Base-by-base conservation (phyloP, 2,113 vertebrate genomes). In the Isurus oxyrinchus region DNA sequence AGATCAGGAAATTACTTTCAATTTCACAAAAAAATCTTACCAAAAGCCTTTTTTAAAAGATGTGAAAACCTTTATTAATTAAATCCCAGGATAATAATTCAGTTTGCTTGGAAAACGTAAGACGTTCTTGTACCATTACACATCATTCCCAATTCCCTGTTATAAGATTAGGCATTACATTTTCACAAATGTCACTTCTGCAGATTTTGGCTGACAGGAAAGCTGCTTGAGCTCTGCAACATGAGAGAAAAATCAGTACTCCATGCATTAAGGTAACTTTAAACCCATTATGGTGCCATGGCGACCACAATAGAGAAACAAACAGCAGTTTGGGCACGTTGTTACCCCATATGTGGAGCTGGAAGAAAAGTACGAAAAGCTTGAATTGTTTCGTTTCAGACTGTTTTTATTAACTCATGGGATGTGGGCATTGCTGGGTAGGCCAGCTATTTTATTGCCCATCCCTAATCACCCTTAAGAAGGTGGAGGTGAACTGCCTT, bases 131-230 rank as follows among this genome's bases (percentile, higher is more conserved):
- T 13, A 57, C 57, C 55, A 90, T 57, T 57, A 31, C 27, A 25
- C 53, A 31, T 27, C 57, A 57, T 90, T 90, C 55, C 49, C 87
- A 57, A 57, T 57, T 57, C 25, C n/a, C 81, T 25, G 87, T 90
- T 91, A 59, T 59, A 91, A 55, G 25, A 57, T 91, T 59, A 55
- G 81, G 27, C 55, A 91, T 59, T 91, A 16, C 88, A 55, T 91
- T 91, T 57, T 35, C 53, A 91, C 55, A 91, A 91, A 91, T 35
- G 88, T 59, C 55, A 59, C 55, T 59, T 59, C 59, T 57, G 11
- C 31, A 59, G 55, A 91, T 59, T 55, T 91, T 55, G 88, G 88
- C 53, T 91, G 88, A 91, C 88, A 91, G 88, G 27, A 91, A 91
- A 91, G 44, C 27, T 57, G 53, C 14, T 59, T 59, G 53, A 57